Conservation (phyloP, 2,888 invertebrate genomes). For the Margaritifera margaritifera region DNA sequence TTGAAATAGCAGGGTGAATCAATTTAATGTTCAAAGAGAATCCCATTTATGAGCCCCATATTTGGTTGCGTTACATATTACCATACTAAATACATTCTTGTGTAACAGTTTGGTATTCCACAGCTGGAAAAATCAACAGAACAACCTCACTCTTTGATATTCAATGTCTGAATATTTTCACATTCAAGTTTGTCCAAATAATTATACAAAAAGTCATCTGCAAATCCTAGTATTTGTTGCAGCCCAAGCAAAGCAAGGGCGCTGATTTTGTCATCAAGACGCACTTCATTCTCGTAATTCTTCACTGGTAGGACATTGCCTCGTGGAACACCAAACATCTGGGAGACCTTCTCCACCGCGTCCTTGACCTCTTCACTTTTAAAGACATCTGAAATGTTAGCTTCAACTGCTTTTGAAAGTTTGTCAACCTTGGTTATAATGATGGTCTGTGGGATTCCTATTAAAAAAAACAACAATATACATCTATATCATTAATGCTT, state of each 20-base stretch:
- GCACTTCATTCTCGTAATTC: constrained; percentile 40
- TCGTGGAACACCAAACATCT: constrained; percentile 35
- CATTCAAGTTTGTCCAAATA: constrained; percentile 16
- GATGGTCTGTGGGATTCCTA: constrained; percentile 38
- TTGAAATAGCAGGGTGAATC: no score
- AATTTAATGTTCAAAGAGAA: no score
- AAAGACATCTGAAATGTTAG: constrained; percentile 26
- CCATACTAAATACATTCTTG: no score
- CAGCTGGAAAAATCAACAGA: no score
- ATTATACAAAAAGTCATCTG: constrained; percentile 34
- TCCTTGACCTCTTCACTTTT: constrained; percentile 26
- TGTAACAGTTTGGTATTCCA: no score
- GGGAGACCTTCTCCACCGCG: constrained; percentile 33
- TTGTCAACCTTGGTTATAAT: constrained; percentile 42
- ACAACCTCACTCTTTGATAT: no score
- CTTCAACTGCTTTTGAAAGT: constrained; percentile 19
- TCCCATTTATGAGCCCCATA: no score
- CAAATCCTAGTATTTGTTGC: constrained; percentile 34
- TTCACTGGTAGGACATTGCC: constrained; percentile 39
- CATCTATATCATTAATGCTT: no score
- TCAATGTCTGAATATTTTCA: no score
- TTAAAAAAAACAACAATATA: neutral
- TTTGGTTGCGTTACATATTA: no score
- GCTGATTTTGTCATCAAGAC: constrained; percentile 33
- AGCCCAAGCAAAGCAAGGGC: constrained; percentile 29